phyloP scores from a whole-genome alignment of 2,113 vertebrate genomes.

The Pao palembangensis region DNA sequence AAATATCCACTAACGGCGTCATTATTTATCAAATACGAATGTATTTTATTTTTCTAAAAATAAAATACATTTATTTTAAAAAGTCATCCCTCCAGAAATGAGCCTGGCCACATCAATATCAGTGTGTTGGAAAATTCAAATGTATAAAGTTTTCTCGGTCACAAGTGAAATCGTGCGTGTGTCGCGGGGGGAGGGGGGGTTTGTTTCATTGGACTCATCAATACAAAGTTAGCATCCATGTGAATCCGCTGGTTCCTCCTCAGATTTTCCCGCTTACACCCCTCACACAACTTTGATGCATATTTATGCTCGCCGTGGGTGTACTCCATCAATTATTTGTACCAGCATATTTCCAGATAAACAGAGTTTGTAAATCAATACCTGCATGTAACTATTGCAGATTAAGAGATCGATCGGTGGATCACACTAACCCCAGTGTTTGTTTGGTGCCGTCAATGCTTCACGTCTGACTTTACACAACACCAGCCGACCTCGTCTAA shows the following conservation, averaged over 20 bases:
- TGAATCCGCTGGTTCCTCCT: slow-evolving; percentile 34
- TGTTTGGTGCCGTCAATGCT: slow-evolving; percentile 56
- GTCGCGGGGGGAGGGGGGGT: slow-evolving; percentile 50
- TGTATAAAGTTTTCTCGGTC: slow-evolving; percentile 5
- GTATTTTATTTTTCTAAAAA: too few relatives aligned
- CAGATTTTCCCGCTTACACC: slow-evolving; percentile 50
- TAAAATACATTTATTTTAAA: too few relatives aligned
- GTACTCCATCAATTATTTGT: slow-evolving; percentile 72
- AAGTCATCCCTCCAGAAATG: too few relatives aligned
- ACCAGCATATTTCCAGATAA: slow-evolving; percentile 70
- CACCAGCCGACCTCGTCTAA: slow-evolving; percentile 22
- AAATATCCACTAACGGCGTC: too few relatives aligned
- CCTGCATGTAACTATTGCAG: slow-evolving; percentile 74
- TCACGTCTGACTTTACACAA: slow-evolving; percentile 50
- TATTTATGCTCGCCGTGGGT: slow-evolving; percentile 65
- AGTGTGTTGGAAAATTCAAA: too few relatives aligned
- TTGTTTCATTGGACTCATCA: too few relatives aligned
- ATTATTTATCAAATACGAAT: too few relatives aligned
- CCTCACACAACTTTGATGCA: slow-evolving; percentile 57
- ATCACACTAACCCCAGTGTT: slow-evolving; percentile 56
- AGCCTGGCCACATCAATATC: too few relatives aligned
- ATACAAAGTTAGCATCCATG: slow-evolving; percentile 31
- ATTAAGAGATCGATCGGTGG: slow-evolving; percentile 71
- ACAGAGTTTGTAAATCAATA: slow-evolving; percentile 75
- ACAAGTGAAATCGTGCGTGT: slow-evolving; percentile 16